phyloP scores from a whole-genome alignment of 2,888 invertebrate genomes.

The Tethea ocularis region DNA sequence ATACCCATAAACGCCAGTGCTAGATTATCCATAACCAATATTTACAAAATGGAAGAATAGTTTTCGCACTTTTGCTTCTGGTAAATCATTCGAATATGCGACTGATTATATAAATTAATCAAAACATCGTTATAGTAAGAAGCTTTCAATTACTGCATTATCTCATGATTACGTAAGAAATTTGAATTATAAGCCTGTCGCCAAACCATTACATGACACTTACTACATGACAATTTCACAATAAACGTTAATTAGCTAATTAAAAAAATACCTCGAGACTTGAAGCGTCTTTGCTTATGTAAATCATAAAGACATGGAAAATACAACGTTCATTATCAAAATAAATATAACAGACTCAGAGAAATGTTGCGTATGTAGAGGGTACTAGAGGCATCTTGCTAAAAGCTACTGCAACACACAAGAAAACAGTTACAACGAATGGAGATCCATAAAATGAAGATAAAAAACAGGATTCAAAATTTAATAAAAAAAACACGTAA shows the following conservation, averaged over 20 bases:
- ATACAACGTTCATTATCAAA: not conserved
- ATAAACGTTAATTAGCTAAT: not conserved
- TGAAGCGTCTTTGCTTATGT: not conserved
- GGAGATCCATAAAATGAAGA: conserved; percentile 12
- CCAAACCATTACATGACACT: not conserved
- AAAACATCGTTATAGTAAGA: not conserved
- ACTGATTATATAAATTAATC: not conserved
- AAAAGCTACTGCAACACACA: not conserved
- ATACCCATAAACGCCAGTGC: not conserved
- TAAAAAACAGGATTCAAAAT: conserved; percentile 28
- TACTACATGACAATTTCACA: not conserved
- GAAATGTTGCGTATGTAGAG: not conserved
- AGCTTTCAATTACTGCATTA: not conserved
- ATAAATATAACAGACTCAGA: not conserved
- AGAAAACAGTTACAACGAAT: not conserved
- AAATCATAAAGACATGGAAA: not conserved
- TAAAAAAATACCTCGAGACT: not conserved
- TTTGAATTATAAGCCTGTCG: not conserved
- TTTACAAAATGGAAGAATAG: not conserved
- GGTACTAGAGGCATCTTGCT: not conserved
- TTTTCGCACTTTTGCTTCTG: not conserved
- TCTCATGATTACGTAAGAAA: not conserved
- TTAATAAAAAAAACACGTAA: conserved; percentile 42
- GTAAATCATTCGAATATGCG: not conserved
- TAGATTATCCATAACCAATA: not conserved